Percentiles rank a stretch among this genome's conserved stretches.
Evolutionary conservation across 2,888 invertebrate genomes (phyloP).

Genomic region (Lasioglossum morio): DNA sequence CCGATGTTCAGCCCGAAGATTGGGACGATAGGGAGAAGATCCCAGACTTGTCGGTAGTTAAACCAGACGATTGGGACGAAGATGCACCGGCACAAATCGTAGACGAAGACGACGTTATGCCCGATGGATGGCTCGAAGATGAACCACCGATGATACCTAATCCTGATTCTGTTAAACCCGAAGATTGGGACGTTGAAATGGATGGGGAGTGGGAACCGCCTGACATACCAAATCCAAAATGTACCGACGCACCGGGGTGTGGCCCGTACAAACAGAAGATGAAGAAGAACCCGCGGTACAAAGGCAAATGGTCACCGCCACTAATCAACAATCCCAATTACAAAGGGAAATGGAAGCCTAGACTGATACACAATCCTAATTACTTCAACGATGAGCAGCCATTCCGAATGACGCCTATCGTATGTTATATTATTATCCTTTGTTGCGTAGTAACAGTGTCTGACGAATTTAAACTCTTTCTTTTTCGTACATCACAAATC

Average conservation of each 20-base stretch:
- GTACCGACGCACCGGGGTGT: constrained; percentile 92
- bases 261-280: constrained; percentile 95
- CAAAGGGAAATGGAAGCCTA: constrained; percentile 97
- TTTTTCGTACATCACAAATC: background rate
- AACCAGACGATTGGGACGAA: constrained; percentile 99
- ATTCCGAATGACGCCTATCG: constrained; percentile 95
- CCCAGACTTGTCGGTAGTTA: constrained; percentile 93
- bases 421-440: constrained; percentile 88
- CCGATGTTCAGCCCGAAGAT: constrained; percentile 93
- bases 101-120: constrained; percentile 93
- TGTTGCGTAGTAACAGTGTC: background rate
- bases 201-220: constrained; percentile 99
- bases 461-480: background rate
- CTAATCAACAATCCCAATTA: constrained; percentile 97
- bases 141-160: constrained; percentile 95
- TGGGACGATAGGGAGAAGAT: constrained; percentile 99
- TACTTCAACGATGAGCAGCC: constrained; percentile 96
- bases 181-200: constrained; percentile 99
- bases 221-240: constrained; percentile 94
- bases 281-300: constrained; percentile 95
- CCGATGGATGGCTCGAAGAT: constrained; percentile 96
- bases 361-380: constrained; percentile 95
- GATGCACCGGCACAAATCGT: constrained; percentile 95
- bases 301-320: constrained; percentile 96
- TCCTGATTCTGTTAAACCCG: constrained; percentile 93